phyloP scores from a whole-genome alignment of 23 tunicate species.

The Ciona savignyi region DNA sequence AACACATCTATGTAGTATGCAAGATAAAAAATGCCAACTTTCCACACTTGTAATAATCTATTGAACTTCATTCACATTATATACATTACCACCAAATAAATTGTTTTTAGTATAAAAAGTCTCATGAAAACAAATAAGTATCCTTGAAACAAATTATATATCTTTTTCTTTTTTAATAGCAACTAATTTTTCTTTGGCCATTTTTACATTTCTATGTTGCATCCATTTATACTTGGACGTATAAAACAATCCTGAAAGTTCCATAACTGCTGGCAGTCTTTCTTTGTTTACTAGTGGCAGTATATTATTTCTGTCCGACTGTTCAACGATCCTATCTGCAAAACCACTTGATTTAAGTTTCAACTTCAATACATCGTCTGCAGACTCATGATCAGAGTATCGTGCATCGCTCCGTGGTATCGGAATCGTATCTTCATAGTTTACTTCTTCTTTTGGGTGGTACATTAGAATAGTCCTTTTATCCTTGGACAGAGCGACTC shows the following conservation, averaged over 20 bases:
- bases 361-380: constrained; percentile 28
- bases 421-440: constrained; percentile 73
- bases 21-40: too few relatives aligned
- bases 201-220: neutral
- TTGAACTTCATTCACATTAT: too few relatives aligned
- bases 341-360: constrained; percentile 26
- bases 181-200: neutral
- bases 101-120: too few relatives aligned
- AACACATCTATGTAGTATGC: too few relatives aligned
- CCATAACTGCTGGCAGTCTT: constrained; percentile 49
- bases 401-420: constrained; percentile 72
- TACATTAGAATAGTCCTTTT: constrained; percentile 63
- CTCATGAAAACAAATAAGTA: too few relatives aligned
- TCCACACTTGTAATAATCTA: too few relatives aligned
- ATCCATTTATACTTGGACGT: constrained; percentile 73
- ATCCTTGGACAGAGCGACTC: constrained; percentile 69
- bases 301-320: constrained; percentile 21
- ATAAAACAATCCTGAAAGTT: constrained; percentile 54
- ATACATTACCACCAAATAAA: too few relatives aligned
- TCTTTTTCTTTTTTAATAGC: neutral
- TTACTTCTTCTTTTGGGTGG: constrained; percentile 44
- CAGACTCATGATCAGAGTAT: constrained; percentile 33
- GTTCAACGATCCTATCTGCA: constrained; percentile 46
- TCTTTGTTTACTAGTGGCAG: constrained; percentile 58
- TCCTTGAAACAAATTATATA: too few relatives aligned